These are phyloP conservation scores for Ceyx margarethae DNA, from an alignment of 2,113 vertebrate genomes.

Conservation along the genomic window DNA sequence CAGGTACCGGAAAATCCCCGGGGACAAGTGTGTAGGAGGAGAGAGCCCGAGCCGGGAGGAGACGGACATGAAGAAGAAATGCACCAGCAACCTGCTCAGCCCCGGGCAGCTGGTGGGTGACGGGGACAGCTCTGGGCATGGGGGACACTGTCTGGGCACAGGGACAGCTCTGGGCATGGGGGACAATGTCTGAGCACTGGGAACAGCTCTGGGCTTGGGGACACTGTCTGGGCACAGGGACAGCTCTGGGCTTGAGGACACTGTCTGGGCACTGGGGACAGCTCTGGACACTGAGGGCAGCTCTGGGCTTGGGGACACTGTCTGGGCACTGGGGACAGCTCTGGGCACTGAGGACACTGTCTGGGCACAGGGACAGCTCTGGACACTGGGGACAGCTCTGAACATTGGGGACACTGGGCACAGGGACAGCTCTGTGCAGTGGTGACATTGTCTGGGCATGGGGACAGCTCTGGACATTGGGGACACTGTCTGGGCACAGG, in stretches of 20 bases:
- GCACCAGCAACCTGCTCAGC: slow-evolving; percentile 78
- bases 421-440: background rate
- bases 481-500: background rate
- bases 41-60: slow-evolving; percentile 79
- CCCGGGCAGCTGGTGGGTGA: slow-evolving; percentile 65
- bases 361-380: background rate
- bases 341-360: background rate
- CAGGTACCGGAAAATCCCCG: slow-evolving; percentile 94
- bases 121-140: background rate
- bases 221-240: too few species aligned
- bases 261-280: background rate
- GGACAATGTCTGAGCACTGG: background rate
- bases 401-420: background rate
- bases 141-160: background rate
- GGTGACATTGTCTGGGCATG: too few species aligned
- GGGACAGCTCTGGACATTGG: too few species aligned
- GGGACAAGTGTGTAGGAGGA: slow-evolving; percentile 87
- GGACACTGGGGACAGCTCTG: background rate
- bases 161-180: background rate
- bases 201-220: background rate
- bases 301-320: too few species aligned
- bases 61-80: slow-evolving; percentile 84
- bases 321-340: background rate
- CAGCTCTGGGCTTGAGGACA: background rate
- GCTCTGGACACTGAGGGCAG: background rate